These are phyloP conservation scores for Rhadinocentrus ornatus DNA, from an alignment of 2,797 vertebrate species.

Conservation along the genomic window DNA sequence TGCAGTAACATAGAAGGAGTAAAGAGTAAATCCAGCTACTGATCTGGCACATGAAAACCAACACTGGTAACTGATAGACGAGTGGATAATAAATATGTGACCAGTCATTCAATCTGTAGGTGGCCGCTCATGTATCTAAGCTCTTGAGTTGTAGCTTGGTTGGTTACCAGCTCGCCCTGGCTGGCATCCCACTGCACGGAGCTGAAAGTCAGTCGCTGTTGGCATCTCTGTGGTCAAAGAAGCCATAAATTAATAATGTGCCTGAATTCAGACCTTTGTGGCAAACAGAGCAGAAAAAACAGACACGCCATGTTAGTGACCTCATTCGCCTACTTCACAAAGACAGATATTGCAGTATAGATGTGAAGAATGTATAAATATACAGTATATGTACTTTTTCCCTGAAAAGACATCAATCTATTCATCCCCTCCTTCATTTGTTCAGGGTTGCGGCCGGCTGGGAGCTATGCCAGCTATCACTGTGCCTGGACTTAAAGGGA, in stretches of 20 bases:
- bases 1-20: too few species aligned
- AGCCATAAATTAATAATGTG: neutral
- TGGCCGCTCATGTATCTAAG: neutral
- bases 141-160: neutral
- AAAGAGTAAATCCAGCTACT: too few species aligned
- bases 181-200: neutral
- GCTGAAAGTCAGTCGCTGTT: neutral
- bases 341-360: neutral
- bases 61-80: neutral
- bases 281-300: neutral
- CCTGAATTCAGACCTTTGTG: neutral
- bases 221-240: neutral
- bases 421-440: neutral
- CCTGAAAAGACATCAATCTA: neutral
- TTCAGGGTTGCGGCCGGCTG: neutral
- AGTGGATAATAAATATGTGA: neutral
- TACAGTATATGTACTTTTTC: neutral
- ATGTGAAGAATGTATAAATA: neutral
- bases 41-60: neutral
- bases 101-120: neutral
- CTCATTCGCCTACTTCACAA: neutral
- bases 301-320: neutral
- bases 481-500: neutral
- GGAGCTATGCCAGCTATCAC: neutral
- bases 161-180: neutral